These are phyloP conservation scores for Capreolus pygargus DNA, from an alignment of 2,113 vertebrate genomes.

Conservation along the genomic window DNA sequence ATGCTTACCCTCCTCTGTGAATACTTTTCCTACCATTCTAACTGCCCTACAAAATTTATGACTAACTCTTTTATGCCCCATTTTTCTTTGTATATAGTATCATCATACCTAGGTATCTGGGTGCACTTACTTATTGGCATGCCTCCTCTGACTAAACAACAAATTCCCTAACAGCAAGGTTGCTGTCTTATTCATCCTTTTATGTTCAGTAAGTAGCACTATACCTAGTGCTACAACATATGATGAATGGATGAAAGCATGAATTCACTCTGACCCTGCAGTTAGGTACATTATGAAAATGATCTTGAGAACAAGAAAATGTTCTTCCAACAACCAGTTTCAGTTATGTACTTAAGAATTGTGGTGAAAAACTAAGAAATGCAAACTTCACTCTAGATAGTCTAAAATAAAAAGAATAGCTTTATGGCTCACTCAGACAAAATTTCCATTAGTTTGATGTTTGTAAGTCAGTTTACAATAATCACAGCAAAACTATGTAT, in stretches of 20 bases:
- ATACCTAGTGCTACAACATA: not conserved
- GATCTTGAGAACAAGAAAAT: not conserved
- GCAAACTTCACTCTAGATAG: not conserved
- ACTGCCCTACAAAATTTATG: not conserved
- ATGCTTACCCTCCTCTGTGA: not conserved
- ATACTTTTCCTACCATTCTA: not conserved
- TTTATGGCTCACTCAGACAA: constrained; percentile 13
- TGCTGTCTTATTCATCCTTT: not conserved
- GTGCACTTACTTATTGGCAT: not conserved
- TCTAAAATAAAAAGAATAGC: not conserved
- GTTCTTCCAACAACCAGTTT: not conserved
- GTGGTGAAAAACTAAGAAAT: not conserved
- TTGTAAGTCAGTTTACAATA: not conserved
- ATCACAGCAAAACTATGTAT: not conserved
- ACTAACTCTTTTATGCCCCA: not conserved
- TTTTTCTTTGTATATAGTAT: not conserved
- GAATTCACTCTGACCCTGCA: not conserved
- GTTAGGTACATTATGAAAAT: not conserved
- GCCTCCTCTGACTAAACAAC: not conserved
- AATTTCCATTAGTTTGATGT: not conserved
- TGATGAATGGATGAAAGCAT: not conserved
- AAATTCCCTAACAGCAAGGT: not conserved
- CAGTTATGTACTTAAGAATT: not conserved
- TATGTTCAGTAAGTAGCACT: not conserved
- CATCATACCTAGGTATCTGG: not conserved